Conservation (phyloP, 2,888 invertebrate genomes). For the Leptopilina myrica region DNA sequence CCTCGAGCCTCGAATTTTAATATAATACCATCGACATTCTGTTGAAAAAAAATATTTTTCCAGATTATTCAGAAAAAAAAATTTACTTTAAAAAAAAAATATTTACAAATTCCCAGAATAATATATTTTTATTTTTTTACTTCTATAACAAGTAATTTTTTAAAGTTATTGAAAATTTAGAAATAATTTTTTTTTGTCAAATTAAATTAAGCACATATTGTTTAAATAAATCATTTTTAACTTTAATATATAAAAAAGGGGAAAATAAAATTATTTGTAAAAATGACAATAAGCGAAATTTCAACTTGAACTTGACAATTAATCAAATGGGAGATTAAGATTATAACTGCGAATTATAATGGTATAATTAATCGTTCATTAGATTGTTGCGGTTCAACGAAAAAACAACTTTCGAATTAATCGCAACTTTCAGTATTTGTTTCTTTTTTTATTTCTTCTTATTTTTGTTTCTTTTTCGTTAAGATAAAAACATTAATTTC, state of each 20-base stretch:
- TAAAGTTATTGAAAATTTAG: no score
- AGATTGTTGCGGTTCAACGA: not conserved
- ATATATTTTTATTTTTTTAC: no score
- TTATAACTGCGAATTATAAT: not conserved
- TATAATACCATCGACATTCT: constrained; percentile 66
- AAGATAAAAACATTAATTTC: constrained; percentile 14
- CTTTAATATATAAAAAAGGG: not conserved
- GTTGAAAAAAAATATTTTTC: not conserved
- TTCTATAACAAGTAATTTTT: no score
- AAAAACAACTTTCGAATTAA: constrained; percentile 15
- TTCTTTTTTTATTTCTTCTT: not conserved
- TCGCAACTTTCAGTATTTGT: not conserved
- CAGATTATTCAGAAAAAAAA: not conserved
- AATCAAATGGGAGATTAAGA: not conserved
- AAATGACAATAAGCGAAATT: not conserved
- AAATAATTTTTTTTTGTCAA: no score
- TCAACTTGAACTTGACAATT: constrained; percentile 12
- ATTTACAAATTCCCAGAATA: no score
- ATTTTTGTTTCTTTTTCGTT: not conserved
- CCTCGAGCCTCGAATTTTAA: constrained; percentile 68
- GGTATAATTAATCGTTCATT: constrained; percentile 7
- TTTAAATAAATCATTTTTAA: no score
- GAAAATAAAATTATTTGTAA: not conserved
- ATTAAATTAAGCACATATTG: no score
- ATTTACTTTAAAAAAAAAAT: not conserved